Percentiles rank a stretch among this genome's conserved stretches.
Conservation (phyloP, 2,888 invertebrate genomes). For the Thyatira batis region DNA sequence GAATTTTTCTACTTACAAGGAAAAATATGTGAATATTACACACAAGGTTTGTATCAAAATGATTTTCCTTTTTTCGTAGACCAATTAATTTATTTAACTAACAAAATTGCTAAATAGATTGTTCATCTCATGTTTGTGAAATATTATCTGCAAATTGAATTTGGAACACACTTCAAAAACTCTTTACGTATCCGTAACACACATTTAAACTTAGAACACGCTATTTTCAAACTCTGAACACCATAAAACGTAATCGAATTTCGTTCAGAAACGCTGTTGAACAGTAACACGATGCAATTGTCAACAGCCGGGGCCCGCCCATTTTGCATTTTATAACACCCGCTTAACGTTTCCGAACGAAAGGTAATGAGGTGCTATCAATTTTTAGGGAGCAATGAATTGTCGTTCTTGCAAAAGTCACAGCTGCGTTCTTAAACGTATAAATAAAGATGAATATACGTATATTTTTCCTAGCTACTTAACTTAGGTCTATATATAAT, state of each 20-base stretch:
- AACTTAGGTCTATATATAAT: too few relatives aligned
- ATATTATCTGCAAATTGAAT: conserved; percentile 35
- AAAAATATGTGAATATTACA: conserved; percentile 13
- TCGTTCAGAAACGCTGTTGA: conserved; percentile 59
- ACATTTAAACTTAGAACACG: conserved; percentile 47
- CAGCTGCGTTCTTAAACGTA: neutral
- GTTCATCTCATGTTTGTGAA: too few relatives aligned
- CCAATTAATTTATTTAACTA: too few relatives aligned
- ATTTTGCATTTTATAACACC: conserved; percentile 71
- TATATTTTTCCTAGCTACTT: too few relatives aligned
- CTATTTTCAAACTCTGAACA: conserved; percentile 56
- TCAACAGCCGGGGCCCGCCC: conserved; percentile 67
- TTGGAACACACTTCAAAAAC: conserved; percentile 20
- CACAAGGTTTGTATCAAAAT: conserved; percentile 4
- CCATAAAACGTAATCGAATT: conserved; percentile 78
- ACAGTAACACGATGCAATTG: conserved; percentile 59
- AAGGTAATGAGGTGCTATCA: conserved; percentile 62
- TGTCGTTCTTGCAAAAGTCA: neutral
- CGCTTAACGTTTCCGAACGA: conserved; percentile 48
- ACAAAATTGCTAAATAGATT: too few relatives aligned
- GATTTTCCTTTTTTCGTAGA: conserved; percentile 6
- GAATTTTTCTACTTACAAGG: conserved; percentile 12
- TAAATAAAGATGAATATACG: neutral
- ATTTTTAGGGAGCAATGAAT: conserved; percentile 43
- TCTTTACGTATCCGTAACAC: conserved; percentile 19